Percentiles rank a stretch among this genome's conserved stretches.
phyloP scores from a whole-genome alignment of 2,113 vertebrate genomes.

The Reinhardtius hippoglossoides region DNA sequence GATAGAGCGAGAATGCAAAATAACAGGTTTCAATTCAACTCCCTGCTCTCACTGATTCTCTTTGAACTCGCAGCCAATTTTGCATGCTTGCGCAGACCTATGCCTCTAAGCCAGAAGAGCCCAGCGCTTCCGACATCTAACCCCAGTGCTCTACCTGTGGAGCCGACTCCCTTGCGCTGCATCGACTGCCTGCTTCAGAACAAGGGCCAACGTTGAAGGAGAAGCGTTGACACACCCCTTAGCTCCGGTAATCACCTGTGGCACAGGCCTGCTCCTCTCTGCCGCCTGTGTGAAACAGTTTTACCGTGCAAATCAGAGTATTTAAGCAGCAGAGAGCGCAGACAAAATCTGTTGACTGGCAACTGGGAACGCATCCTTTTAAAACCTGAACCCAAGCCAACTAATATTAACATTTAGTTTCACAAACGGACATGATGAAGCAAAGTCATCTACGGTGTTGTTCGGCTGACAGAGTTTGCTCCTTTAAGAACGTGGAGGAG shows the following conservation, averaged over 20 bases:
- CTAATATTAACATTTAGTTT: constrained; percentile 25
- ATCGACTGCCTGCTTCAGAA: constrained; percentile 51
- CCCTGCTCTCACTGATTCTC: constrained; percentile 73
- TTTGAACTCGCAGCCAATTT: constrained; percentile 81
- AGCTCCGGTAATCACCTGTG: constrained; percentile 54
- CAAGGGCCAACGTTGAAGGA: constrained; percentile 50
- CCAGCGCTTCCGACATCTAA: constrained; percentile 61
- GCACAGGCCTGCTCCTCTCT: constrained; percentile 27
- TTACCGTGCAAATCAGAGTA: constrained; percentile 35
- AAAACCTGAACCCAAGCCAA: constrained; percentile 4
- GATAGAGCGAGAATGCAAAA: constrained; percentile 35
- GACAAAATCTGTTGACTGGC: constrained; percentile 30
- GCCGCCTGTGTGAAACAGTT: constrained; percentile 41
- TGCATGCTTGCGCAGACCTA: constrained; percentile 64
- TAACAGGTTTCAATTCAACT: constrained; percentile 72
- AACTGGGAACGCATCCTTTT: constrained; percentile 21
- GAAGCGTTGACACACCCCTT: constrained; percentile 49
- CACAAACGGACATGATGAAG: neutral
- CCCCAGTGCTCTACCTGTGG: constrained; percentile 59
- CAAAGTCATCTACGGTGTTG: neutral
- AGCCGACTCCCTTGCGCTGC: constrained; percentile 35
- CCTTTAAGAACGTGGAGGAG: constrained; percentile 6
- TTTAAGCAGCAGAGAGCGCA: constrained; percentile 16
- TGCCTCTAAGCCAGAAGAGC: constrained; percentile 62
- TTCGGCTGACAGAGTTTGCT: neutral